Percentiles rank a stretch among this genome's conserved stretches.
phyloP scores from a whole-genome alignment of 2,888 invertebrate species.

The Prenolepis imparis region DNA sequence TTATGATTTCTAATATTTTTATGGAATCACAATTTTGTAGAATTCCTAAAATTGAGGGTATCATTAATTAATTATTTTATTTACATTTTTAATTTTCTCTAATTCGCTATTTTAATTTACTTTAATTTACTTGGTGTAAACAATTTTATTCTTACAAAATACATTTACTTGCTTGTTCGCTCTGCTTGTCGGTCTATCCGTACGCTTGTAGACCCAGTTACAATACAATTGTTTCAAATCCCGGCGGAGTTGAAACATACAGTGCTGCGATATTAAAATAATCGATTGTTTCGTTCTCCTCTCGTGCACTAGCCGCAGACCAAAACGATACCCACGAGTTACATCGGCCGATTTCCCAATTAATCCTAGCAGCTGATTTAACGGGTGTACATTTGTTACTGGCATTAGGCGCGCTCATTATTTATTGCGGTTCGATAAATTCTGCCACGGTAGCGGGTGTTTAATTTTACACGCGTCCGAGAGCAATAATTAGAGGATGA shows the following conservation, averaged over 20 bases:
- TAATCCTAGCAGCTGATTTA: slow-evolving; percentile 71
- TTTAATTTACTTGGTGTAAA: background rate
- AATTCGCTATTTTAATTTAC: no score
- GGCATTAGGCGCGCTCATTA: slow-evolving; percentile 59
- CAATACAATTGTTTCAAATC: slow-evolving; percentile 54
- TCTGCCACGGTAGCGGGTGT: slow-evolving; percentile 39
- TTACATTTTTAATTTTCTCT: no score
- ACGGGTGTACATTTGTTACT: slow-evolving; percentile 58
- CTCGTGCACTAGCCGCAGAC: slow-evolving; percentile 44
- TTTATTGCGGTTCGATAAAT: slow-evolving; percentile 62
- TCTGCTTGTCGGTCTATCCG: background rate
- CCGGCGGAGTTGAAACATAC: slow-evolving; percentile 46
- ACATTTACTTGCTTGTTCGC: background rate
- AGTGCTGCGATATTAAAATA: slow-evolving; percentile 67
- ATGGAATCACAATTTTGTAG: background rate
- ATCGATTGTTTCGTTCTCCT: slow-evolving; percentile 62
- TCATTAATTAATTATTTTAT: no score
- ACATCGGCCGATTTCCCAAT: slow-evolving; percentile 70
- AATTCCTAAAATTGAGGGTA: background rate
- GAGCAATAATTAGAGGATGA: slow-evolving; percentile 46
- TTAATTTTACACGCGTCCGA: slow-evolving; percentile 53
- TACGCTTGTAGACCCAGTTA: background rate
- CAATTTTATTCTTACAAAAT: background rate
- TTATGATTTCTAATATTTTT: background rate
- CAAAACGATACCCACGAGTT: slow-evolving; percentile 66